A percentile compares a stretch with the other conserved stretches of the same genome.
These are phyloP conservation scores for Callaeas wilsoni DNA, from an alignment of 2,113 vertebrate species.

Conservation along the genomic window DNA sequence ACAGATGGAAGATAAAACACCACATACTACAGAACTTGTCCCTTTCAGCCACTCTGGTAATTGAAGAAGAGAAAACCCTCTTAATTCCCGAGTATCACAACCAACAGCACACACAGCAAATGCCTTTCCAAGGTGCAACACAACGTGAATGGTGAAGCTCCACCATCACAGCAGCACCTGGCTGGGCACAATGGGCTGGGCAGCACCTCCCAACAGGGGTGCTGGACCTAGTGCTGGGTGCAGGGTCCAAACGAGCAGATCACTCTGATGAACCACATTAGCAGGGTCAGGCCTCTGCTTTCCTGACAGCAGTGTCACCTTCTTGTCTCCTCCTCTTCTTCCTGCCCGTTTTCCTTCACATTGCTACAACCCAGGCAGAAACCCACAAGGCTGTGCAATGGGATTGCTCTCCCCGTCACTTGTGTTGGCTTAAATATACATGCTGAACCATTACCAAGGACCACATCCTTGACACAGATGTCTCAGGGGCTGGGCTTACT, in stretches of 20 bases:
- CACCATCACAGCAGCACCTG: neutral
- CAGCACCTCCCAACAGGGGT: neutral
- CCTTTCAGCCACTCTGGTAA: neutral
- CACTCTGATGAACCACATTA: fast-evolving
- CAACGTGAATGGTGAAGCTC: fast-evolving
- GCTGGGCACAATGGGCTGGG: neutral
- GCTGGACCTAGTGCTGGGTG: neutral
- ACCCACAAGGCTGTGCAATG: fast-evolving
- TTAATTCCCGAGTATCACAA: neutral
- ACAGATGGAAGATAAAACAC: neutral
- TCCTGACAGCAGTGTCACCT: neutral
- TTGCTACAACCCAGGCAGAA: neutral
- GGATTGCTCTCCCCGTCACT: neutral
- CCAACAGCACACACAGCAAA: neutral
- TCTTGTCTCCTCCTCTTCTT: neutral
- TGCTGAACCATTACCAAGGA: neutral
- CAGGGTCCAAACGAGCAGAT: neutral
- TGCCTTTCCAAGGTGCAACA: neutral
- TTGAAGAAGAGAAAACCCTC: neutral
- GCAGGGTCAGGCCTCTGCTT: neutral
- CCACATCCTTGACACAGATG: neutral
- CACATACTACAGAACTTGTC: neutral
- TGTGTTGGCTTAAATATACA: neutral
- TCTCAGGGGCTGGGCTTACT: neutral
- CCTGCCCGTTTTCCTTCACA: neutral